Conservation (phyloP, 1,140 invertebrate species). For the Augochlora pura region DNA sequence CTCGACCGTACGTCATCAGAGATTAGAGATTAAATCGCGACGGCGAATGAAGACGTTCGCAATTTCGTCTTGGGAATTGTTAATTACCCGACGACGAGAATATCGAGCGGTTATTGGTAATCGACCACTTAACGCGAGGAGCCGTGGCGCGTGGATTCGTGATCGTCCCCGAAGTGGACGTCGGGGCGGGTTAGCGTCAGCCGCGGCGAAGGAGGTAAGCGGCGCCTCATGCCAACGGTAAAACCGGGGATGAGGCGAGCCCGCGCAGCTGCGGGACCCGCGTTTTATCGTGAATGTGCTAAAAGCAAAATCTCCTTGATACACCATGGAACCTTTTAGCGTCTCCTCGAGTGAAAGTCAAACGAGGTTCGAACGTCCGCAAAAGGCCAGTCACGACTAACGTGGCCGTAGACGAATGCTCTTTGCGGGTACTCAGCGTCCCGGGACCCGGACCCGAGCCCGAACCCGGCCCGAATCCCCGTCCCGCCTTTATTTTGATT, state of each 20-base stretch:
- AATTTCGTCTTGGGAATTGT: too few species aligned
- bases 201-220: slow-evolving; percentile 25
- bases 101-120: not conserved
- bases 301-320: slow-evolving; percentile 80
- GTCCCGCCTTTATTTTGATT: slow-evolving; percentile 28
- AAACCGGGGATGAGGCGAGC: slow-evolving; percentile 50
- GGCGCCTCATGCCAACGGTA: slow-evolving; percentile 9
- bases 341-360: slow-evolving; percentile 77
- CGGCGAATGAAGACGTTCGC: too few species aligned
- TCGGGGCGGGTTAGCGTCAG: slow-evolving; percentile 73
- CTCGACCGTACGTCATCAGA: too few species aligned
- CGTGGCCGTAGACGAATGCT: slow-evolving; percentile 35
- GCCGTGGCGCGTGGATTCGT: too few species aligned
- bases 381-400: slow-evolving; percentile 38
- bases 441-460: too few species aligned
- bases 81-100: not conserved
- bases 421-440: slow-evolving; percentile 24
- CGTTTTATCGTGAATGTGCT: slow-evolving; percentile 79
- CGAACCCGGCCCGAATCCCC: not conserved
- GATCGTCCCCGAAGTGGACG: slow-evolving; percentile 57
- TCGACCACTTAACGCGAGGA: not conserved
- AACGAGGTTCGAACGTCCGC: slow-evolving; percentile 62
- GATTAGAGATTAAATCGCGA: too few species aligned
- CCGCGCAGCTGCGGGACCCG: slow-evolving; percentile 61
- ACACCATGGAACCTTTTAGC: slow-evolving; percentile 79